phyloP scores from a whole-genome alignment of 1,140 invertebrate species.

The Polypedilum pembai region DNA sequence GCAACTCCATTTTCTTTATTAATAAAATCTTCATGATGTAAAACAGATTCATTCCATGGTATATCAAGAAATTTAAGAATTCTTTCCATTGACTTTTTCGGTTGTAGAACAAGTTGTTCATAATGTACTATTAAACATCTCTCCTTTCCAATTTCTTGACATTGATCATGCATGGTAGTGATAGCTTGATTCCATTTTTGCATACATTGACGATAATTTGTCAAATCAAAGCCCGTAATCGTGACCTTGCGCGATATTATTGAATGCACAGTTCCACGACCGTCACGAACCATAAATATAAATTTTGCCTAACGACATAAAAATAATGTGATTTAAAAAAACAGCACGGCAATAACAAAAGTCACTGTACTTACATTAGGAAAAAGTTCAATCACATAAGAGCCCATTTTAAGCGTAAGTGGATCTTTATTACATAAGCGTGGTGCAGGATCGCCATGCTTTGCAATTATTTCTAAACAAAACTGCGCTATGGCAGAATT shows the following conservation, averaged over 20 bases:
- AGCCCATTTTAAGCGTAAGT: slow-evolving; percentile 90
- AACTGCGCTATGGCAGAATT: slow-evolving; percentile 94
- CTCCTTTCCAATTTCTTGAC: slow-evolving; percentile 72
- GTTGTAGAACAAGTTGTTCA: slow-evolving; percentile 94
- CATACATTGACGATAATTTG: slow-evolving; percentile 86
- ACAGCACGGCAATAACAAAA: too few relatives aligned
- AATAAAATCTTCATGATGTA: slow-evolving; percentile 96
- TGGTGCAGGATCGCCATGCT: slow-evolving; percentile 88
- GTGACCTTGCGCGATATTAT: slow-evolving; percentile 96
- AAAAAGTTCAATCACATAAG: slow-evolving; percentile 69
- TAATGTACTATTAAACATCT: slow-evolving; percentile 88
- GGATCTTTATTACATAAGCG: slow-evolving; percentile 98
- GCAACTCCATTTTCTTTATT: slow-evolving; percentile 91
- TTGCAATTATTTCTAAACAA: slow-evolving; percentile 91
- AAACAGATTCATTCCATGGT: slow-evolving; percentile 90
- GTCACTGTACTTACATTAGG: slow-evolving; percentile 51
- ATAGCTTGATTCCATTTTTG: slow-evolving; percentile 95
- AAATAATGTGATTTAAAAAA: slow-evolving; percentile 48
- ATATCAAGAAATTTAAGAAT: slow-evolving; percentile 88
- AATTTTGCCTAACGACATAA: slow-evolving; percentile 64
- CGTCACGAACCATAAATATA: slow-evolving; percentile 96
- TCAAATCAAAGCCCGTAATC: slow-evolving; percentile 94
- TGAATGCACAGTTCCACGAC: slow-evolving; percentile 94
- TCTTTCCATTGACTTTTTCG: slow-evolving; percentile 78
- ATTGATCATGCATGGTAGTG: slow-evolving; percentile 90